These are phyloP conservation scores for Ecdyonurus torrentis DNA, from an alignment of 2,888 invertebrate genomes.

Conservation along the genomic window DNA sequence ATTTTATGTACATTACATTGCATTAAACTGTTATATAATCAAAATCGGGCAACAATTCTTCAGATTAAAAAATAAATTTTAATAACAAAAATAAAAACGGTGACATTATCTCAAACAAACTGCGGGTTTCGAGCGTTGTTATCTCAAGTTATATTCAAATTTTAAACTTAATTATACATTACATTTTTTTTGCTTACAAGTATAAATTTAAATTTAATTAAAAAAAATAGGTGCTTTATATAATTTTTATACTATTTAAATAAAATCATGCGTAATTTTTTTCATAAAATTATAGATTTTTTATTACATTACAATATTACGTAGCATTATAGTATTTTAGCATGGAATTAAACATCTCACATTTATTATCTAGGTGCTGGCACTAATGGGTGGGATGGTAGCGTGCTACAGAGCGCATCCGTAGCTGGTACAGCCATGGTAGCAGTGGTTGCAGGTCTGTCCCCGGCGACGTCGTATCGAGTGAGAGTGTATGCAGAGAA, in stretches of 20 bases:
- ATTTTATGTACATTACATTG: too few relatives aligned
- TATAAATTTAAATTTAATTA: too few relatives aligned
- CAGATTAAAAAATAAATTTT: too few relatives aligned
- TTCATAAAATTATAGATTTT: not conserved
- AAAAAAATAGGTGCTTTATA: too few relatives aligned
- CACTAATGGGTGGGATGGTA: not conserved
- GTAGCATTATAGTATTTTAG: not conserved
- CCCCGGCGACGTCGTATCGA: slow-evolving; percentile 25
- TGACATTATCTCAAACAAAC: too few relatives aligned
- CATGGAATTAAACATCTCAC: not conserved
- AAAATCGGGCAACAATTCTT: too few relatives aligned
- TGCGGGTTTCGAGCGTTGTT: too few relatives aligned
- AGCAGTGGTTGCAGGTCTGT: slow-evolving; percentile 19
- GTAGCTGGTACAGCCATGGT: slow-evolving; percentile 17
- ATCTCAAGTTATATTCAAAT: too few relatives aligned
- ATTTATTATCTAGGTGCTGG: not conserved
- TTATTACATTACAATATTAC: not conserved
- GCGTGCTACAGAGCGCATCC: slow-evolving; percentile 12
- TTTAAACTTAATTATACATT: too few relatives aligned
- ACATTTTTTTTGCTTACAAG: too few relatives aligned
- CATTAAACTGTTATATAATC: too few relatives aligned
- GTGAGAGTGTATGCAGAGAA: slow-evolving; percentile 27
- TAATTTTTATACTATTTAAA: not conserved
- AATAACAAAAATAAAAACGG: too few relatives aligned
- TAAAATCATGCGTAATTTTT: not conserved